Base-by-base conservation (phyloP, 2,888 invertebrate species). In the Rhingia campestris region DNA sequence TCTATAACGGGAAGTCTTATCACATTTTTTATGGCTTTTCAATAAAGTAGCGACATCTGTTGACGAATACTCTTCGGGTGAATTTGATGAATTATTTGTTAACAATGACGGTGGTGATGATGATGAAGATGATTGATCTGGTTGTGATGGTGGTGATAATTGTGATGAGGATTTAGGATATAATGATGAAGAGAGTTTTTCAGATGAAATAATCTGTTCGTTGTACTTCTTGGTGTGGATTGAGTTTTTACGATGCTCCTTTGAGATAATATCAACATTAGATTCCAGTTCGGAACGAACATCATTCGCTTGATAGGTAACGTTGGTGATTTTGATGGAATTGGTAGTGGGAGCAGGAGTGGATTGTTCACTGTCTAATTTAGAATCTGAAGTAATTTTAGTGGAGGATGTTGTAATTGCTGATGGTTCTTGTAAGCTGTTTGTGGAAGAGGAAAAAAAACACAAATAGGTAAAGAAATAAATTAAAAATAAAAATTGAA, bases 1-100 rank as follows among this genome's bases (percentile, higher is more conserved):
- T 87, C 90, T 90, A 86, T 87, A 87, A 75, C 88, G 89, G 88
- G 88, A 88, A 84, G 87, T 82, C 88, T 88, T 89, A 67, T 79
- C 67, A 58, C 43, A 73, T 41, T 82, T 66, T 14, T n/a, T 73
- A 61, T 82, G 82, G 67, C 82, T 63, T 56, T 84, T 84, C 7
- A 66, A 72, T 58, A 51, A 53, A 75, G 63, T 77, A 76, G 67
- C 85, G 79, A 81, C 80, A 10, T 6, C 30, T 64, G 74, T 77
- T 76, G 86, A 56, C 58, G 69, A n/a, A 64, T 77, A 73, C 87
- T 88, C 88, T 59, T 88, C 87, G 47, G 82, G 86, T 67, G 73
- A 66, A 45, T 76, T 72, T 82, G 82, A 81, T 53, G 75, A 22
- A n/a, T 66, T 45, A 32, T 66, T 53, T 67, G 59, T 37, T 35